Conservation (phyloP, 2,113 vertebrate species). For the Notechis scutatus region DNA sequence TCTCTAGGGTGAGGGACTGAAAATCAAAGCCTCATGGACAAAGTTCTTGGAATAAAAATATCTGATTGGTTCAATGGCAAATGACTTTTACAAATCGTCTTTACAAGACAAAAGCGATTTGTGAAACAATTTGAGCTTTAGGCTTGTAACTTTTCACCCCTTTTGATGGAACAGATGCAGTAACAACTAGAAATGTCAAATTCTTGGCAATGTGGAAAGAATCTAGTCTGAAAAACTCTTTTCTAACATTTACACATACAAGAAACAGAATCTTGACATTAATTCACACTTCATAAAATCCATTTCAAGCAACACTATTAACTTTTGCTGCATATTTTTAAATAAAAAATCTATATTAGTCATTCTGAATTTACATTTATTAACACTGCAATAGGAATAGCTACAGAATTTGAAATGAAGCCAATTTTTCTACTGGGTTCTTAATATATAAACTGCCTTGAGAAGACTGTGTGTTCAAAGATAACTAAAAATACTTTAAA, state of each 20-base stretch:
- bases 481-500: not conserved
- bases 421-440: not conserved
- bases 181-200: conserved; percentile 18
- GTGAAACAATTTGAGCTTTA: conserved; percentile 23
- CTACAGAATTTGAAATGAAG: not conserved
- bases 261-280: not conserved
- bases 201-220: conserved; percentile 4
- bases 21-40: not conserved
- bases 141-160: conserved; percentile 4
- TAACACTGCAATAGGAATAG: not conserved
- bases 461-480: not conserved
- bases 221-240: not conserved
- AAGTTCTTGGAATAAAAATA: not conserved
- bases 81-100: not conserved
- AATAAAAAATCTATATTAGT: not conserved
- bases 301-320: not conserved
- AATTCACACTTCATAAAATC: conserved; percentile 1
- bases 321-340: conserved; percentile 12
- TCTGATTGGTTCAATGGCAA: not conserved
- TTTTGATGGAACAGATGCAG: conserved; percentile 2
- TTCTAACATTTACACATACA: not conserved
- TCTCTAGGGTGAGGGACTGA: not conserved
- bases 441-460: not conserved
- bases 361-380: not conserved
- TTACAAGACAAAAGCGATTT: conserved; percentile 16